These are phyloP conservation scores for Aphodius granarius DNA, from an alignment of 2,888 invertebrate genomes.

Conservation along the genomic window DNA sequence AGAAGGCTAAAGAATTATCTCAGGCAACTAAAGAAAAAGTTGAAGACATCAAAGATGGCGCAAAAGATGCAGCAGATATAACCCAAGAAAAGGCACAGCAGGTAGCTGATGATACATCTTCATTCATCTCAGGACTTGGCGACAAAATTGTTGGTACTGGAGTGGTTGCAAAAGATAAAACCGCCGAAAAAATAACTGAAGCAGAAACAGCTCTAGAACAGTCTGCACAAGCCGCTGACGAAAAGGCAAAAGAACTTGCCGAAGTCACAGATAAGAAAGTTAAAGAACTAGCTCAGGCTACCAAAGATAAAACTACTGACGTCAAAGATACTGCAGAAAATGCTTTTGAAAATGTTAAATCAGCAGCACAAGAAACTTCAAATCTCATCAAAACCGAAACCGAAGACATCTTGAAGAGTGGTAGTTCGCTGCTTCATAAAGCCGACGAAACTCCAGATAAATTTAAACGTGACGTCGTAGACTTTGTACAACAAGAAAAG, in stretches of 20 bases:
- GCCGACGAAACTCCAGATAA: not conserved
- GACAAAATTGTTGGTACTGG: conserved; percentile 11
- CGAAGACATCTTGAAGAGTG: not conserved
- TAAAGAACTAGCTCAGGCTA: not conserved
- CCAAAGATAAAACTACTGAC: conserved; percentile 19
- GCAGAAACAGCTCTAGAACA: not conserved
- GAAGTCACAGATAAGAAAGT: conserved; percentile 17
- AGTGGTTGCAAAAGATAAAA: conserved; percentile 2
- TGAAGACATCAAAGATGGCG: conserved; percentile 18
- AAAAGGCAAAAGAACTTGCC: conserved; percentile 16
- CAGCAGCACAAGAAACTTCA: not conserved
- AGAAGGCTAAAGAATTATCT: conserved; percentile 22
- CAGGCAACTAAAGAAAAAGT: conserved; percentile 21
- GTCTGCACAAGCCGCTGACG: not conserved
- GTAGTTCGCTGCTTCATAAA: not conserved
- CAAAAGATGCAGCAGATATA: not conserved
- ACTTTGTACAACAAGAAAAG: conserved; percentile 6
- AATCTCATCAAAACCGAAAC: not conserved
- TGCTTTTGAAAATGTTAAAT: not conserved
- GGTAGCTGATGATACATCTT: conserved; percentile 42
- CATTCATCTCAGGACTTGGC: conserved; percentile 37
- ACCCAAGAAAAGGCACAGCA: not conserved
- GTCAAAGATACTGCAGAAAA: conserved; percentile 24
- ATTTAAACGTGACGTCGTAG: not conserved
- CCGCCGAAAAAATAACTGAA: conserved; percentile 17